Percentiles rank a stretch among this genome's conserved stretches.
Evolutionary conservation across 2,797 vertebrate genomes (phyloP).

Genomic region (Myotis planiceps): DNA sequence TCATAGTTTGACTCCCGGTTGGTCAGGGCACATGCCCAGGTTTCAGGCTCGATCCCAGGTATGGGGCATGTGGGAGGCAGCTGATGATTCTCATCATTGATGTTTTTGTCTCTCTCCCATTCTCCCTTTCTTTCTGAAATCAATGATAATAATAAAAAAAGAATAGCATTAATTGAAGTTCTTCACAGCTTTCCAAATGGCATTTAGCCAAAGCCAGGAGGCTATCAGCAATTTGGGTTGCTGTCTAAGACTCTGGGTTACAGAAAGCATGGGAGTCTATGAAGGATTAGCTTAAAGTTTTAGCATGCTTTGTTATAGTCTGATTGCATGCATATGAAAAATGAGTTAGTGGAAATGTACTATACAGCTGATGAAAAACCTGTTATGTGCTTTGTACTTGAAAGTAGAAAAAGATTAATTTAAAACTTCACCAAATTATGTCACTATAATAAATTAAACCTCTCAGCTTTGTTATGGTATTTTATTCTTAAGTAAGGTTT

Average conservation of each 20-base stretch:
- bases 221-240: not conserved
- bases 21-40: too few species aligned
- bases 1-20: too few species aligned
- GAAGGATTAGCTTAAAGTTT: not conserved
- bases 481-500: conserved; percentile 39
- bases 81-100: too few species aligned
- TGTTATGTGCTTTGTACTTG: not conserved
- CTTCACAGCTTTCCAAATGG: not conserved
- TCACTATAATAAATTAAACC: conserved; percentile 28
- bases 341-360: not conserved
- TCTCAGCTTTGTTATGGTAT: conserved; percentile 38
- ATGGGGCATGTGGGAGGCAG: too few species aligned
- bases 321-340: not conserved
- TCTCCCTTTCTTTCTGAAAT: too few species aligned
- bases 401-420: conserved; percentile 46
- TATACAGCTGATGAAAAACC: not conserved
- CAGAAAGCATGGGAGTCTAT: not conserved
- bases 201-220: not conserved
- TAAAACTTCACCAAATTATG: conserved; percentile 28
- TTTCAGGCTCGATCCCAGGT: too few species aligned
- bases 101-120: too few species aligned
- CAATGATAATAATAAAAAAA: not conserved
- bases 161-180: not conserved
- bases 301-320: not conserved
- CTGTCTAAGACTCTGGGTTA: not conserved